Conservation (phyloP, 2,113 vertebrate species). For the Dasypus novemcinctus region DNA sequence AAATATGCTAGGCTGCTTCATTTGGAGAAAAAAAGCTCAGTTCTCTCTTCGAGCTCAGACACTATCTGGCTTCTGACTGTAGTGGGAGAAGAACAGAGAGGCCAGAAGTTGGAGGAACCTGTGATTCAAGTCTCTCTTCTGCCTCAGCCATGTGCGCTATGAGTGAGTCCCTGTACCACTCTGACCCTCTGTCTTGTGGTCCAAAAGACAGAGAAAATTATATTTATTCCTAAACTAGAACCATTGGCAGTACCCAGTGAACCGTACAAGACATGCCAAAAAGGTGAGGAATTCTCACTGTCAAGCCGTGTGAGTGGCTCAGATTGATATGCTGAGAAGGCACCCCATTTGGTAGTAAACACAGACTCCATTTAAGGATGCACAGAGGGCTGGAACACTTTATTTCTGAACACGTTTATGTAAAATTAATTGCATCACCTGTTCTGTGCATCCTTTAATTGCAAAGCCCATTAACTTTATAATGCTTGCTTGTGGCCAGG, state of each 20-base stretch:
- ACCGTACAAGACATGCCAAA: too few relatives aligned
- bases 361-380: neutral
- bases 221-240: neutral
- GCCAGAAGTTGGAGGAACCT: neutral
- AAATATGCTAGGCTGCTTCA: neutral
- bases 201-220: neutral
- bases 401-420: neutral
- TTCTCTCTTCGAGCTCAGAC: neutral
- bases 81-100: too few relatives aligned
- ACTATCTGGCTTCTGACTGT: neutral
- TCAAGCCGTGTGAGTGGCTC: neutral
- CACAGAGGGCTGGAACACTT: neutral
- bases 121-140: neutral
- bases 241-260: neutral
- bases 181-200: neutral
- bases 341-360: neutral
- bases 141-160: too few relatives aligned
- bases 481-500: neutral
- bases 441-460: neutral
- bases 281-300: neutral
- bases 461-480: slow-evolving; percentile 31
- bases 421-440: slow-evolving; percentile 56
- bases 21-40: fast-evolving
- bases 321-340: neutral
- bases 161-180: neutral